Conservation (phyloP, 2,113 vertebrate species). For the Tichodroma muraria region DNA sequence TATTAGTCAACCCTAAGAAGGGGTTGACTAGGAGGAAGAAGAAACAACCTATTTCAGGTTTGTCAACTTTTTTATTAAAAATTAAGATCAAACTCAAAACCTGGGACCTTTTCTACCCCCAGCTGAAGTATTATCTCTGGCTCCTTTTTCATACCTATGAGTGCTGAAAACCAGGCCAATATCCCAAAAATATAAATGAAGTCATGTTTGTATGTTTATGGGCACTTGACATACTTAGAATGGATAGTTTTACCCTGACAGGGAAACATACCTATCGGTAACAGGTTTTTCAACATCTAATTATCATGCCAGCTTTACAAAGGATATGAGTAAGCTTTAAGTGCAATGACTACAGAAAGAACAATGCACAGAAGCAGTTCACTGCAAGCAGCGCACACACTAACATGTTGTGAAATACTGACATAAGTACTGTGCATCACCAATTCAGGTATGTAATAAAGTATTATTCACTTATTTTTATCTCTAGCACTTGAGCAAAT, state of each 20-base stretch:
- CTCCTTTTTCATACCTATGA: background rate
- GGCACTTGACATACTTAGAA: background rate
- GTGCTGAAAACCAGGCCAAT: background rate
- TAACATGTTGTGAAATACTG: background rate
- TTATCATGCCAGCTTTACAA: background rate
- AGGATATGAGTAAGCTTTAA: conserved; percentile 55
- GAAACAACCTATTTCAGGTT: background rate
- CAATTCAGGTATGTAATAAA: background rate
- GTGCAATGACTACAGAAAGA: background rate
- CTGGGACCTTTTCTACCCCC: background rate
- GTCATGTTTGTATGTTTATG: background rate
- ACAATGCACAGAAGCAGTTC: background rate
- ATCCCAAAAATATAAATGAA: background rate
- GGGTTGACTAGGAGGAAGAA: background rate
- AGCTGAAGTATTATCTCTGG: background rate
- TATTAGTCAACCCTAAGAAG: background rate
- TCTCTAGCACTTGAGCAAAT: background rate
- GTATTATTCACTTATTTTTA: background rate
- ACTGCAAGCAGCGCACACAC: background rate
- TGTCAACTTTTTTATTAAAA: background rate
- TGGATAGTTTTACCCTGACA: background rate
- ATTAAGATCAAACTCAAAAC: background rate
- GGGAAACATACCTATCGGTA: conserved; percentile 13
- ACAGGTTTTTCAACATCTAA: conserved; percentile 42
- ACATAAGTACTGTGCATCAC: background rate